A percentile compares a stretch with the other conserved stretches of the same genome.
Evolutionary conservation across 2,797 vertebrate genomes (phyloP).

Genomic region (Carduelis carduelis): DNA sequence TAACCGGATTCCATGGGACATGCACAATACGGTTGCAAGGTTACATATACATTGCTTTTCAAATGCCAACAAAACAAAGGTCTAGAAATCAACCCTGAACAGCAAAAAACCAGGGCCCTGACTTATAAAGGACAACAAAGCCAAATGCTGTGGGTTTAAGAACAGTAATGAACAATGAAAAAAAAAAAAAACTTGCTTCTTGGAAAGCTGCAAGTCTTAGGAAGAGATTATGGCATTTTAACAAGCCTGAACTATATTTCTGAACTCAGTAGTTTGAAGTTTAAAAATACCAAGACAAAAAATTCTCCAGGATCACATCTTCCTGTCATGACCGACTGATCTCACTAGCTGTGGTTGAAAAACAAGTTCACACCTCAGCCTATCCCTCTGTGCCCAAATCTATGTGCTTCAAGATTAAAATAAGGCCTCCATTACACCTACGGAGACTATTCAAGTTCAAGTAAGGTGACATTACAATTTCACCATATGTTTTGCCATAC

Average conservation of each 20-base stretch:
- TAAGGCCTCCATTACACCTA: background rate
- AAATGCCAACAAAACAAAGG: background rate
- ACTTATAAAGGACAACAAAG: background rate
- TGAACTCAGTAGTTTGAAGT: background rate
- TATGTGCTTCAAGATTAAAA: background rate
- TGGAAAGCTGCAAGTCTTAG: background rate
- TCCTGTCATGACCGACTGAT: background rate
- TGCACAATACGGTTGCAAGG: fast-evolving
- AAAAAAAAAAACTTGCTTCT: background rate
- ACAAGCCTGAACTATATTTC: background rate
- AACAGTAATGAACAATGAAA: background rate
- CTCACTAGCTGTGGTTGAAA: background rate
- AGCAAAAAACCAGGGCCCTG: background rate
- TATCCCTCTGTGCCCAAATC: background rate
- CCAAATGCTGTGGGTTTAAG: background rate
- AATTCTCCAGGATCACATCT: background rate
- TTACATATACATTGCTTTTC: background rate
- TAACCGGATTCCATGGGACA: background rate
- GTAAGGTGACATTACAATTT: slow-evolving; percentile 38
- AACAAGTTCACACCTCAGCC: slow-evolving; percentile 11
- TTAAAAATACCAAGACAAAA: slow-evolving; percentile 15
- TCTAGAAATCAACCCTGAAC: background rate
- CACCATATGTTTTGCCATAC: slow-evolving; percentile 42
- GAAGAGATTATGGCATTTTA: background rate
- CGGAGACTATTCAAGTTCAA: slow-evolving; percentile 29